Evolutionary conservation across 2,113 vertebrate genomes (phyloP).

Genomic region (Oryzias curvinotus): DNA sequence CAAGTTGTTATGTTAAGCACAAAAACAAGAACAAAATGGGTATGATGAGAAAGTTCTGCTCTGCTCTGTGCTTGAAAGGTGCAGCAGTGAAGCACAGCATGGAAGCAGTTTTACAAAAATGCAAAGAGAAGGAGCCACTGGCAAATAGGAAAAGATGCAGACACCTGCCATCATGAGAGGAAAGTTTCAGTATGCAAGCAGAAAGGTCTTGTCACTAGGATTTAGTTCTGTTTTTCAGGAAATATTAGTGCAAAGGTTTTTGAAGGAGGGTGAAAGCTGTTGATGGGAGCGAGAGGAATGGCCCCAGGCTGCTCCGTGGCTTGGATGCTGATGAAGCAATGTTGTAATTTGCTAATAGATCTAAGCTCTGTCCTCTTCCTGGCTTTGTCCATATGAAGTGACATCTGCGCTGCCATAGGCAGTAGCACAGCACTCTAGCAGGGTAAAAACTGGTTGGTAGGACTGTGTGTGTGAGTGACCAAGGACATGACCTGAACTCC

Average conservation of each 20-base stretch:
- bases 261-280: conserved; percentile 45
- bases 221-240: conserved; percentile 17
- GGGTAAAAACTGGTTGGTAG: conserved; percentile 28
- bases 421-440: conserved; percentile 9
- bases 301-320: conserved; percentile 45
- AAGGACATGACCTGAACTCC: conserved; percentile 12
- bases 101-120: conserved; percentile 13
- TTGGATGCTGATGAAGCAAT: conserved; percentile 58
- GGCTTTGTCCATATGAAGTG: conserved; percentile 57
- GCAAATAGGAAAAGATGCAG: conserved; percentile 9
- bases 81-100: conserved; percentile 2
- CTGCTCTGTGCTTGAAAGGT: neutral
- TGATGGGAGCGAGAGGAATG: conserved; percentile 38
- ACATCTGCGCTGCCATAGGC: conserved; percentile 59
- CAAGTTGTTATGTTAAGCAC: conserved; percentile 3
- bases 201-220: conserved; percentile 40
- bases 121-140: neutral
- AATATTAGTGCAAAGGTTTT: conserved; percentile 39
- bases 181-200: conserved; percentile 15
- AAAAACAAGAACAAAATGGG: neutral
- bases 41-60: conserved; percentile 1
- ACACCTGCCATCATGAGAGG: conserved; percentile 16
- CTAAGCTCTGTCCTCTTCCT: conserved; percentile 42
- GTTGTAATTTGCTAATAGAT: conserved; percentile 62
- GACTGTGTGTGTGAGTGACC: conserved; percentile 8